These are phyloP conservation scores for Taenaris catops DNA, from an alignment of 2,888 invertebrate genomes.

Conservation along the genomic window DNA sequence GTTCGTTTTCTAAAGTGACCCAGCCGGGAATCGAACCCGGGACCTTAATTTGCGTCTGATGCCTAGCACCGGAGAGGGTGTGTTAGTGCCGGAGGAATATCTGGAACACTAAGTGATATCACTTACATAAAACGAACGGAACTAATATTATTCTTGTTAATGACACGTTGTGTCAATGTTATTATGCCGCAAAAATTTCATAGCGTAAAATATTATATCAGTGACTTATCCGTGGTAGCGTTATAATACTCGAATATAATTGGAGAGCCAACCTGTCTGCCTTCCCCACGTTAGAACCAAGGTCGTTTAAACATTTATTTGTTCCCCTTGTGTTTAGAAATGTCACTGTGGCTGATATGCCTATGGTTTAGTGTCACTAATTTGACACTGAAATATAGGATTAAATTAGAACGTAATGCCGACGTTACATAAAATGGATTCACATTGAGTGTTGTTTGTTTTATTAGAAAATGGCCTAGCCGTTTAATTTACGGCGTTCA, in stretches of 20 bases:
- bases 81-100: too few species aligned
- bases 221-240: slow-evolving; percentile 35
- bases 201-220: too few species aligned
- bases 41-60: too few species aligned
- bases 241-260: slow-evolving; percentile 47
- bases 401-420: slow-evolving; percentile 68
- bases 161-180: too few species aligned
- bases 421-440: slow-evolving; percentile 54
- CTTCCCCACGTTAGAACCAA: slow-evolving; percentile 53
- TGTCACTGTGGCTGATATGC: slow-evolving; percentile 69
- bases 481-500: slow-evolving; percentile 8
- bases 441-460: slow-evolving; percentile 39
- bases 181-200: too few species aligned
- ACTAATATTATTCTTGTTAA: too few species aligned
- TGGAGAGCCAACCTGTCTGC: slow-evolving; percentile 52
- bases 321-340: slow-evolving; percentile 70
- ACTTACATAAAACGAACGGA: too few species aligned
- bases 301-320: slow-evolving; percentile 62
- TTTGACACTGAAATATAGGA: slow-evolving; percentile 73
- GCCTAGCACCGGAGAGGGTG: too few species aligned
- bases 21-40: too few species aligned
- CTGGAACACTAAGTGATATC: too few species aligned
- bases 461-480: slow-evolving; percentile 17
- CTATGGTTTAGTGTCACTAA: slow-evolving; percentile 71
- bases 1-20: too few species aligned